Evolutionary conservation across 2,797 vertebrate species (phyloP), one percentile per base, ranked within the genome.

Genomic region (Microcaecilia unicolor): DNA sequence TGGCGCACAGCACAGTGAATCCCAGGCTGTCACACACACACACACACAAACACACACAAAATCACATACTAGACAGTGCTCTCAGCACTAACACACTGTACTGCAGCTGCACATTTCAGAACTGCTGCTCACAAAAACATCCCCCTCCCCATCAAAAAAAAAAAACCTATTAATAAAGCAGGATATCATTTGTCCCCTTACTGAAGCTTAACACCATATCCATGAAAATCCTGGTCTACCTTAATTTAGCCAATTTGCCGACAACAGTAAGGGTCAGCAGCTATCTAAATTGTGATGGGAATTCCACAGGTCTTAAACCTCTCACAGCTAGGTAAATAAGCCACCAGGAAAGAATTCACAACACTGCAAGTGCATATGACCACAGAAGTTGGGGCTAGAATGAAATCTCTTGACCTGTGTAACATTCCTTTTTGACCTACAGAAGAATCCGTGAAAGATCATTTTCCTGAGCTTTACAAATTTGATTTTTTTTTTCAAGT

Each of bases 361-460:
- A 66, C 71, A 69, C 61, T 58, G 67, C 59, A 74, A 61, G 64
- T 54, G 66, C 64, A 69, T 55, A 48, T 76, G 76, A 81, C 74
- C 70, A 63, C 33, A 48, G 31, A 39, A 74, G 76, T 79, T 77
- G 66, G 69, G 83, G 67, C 67, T 74, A 75, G 71, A 81, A 59
- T 65, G 63, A 61, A 83, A 74, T 86, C 73, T 72, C 70, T 61
- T 86, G 78, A 90, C 82, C 80, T 76, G 14, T 47, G 70, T 55
- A 75, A 80, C 82, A 72, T n/a, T 78, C 72, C 78, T 70, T 80
- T 80, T 48, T 60, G 72, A 81, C 59, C 63, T 61, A 41, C 19
- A 48, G 74, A 2, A 70, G 39, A 53, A 64, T 69, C 52, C 59
- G 48, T 65, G 74, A 58, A 44, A 74, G 48, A 67, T 49, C 2